Base-by-base conservation (phyloP, 2,888 invertebrate genomes). In the Mythimna lalbum region DNA sequence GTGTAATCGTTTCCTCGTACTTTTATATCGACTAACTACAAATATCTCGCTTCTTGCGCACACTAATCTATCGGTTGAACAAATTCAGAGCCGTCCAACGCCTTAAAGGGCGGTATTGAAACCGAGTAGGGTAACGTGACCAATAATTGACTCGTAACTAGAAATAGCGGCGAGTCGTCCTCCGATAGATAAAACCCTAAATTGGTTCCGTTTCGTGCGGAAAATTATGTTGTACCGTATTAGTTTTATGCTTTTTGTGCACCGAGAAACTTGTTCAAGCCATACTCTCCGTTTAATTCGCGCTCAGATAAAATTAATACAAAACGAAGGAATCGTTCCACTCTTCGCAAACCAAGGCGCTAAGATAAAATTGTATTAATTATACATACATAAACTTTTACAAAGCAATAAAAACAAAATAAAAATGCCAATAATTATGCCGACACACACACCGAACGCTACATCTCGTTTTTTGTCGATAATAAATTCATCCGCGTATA, bases 71-170 rank as follows among this genome's bases (percentile, higher is more conserved):
- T 87, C 77, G 71, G 65, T 61, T 55, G 79, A 85, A 87, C 87
- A 87, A 87, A 88, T 89, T 86, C 84, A 82, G 82, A 83, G 82
- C 73, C 74, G 85, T 78, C 83, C 27, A 36, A 55, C 36, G 57
- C 87, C 87, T 75, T 88, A 86, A 73, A 80, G 76, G 85, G 88
- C 62, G 69, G 80, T 81, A 86, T 87, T 87, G 87, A 85, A 84
- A 78, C 86, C 86, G 81, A 82, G 86, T 87, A 87, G 89, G 88
- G 88, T 86, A 88, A 81, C 80, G 69, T 72, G 64, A 66, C 66
- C 82, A 72, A 88, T 93, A 93, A 93, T 93, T 92, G 93, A 93
- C 91, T 93, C 90, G 93, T 93, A 91, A 90, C 87, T 78, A 82
- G 84, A 74, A 78, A 76, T 80, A 69, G 63, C 73, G 65, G 67